These are phyloP conservation scores for Manis pentadactyla DNA, from an alignment of 2,797 vertebrate genomes.

Conservation along the genomic window DNA sequence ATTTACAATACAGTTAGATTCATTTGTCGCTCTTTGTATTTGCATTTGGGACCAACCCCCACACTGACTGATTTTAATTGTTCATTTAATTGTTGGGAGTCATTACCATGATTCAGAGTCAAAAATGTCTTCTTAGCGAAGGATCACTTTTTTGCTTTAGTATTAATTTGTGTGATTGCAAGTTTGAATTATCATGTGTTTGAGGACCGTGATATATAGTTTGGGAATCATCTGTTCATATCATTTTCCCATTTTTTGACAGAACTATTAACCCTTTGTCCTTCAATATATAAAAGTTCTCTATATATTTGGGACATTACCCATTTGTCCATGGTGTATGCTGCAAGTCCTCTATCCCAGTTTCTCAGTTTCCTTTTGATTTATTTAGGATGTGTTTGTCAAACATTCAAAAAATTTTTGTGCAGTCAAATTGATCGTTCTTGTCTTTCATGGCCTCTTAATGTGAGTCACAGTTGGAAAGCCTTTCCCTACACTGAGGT, in stretches of 20 bases:
- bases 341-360: too few relatives aligned
- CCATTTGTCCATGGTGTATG: background rate
- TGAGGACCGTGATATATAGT: background rate
- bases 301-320: background rate
- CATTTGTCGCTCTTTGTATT: background rate
- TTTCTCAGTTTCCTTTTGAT: too few relatives aligned
- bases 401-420: too few relatives aligned
- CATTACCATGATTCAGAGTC: background rate
- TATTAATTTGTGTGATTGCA: background rate
- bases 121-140: background rate
- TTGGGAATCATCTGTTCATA: background rate
- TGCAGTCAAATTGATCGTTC: too few relatives aligned
- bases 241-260: background rate
- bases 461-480: too few relatives aligned
- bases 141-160: background rate
- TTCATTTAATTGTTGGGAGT: background rate
- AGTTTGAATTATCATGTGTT: background rate
- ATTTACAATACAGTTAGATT: background rate
- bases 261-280: background rate
- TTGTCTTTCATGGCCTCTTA: too few relatives aligned
- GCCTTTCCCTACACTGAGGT: too few relatives aligned
- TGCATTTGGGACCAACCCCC: background rate
- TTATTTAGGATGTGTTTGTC: too few relatives aligned
- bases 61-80: background rate
- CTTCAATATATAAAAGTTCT: background rate